These are phyloP conservation scores for Chamaea fasciata DNA, from an alignment of 2,113 vertebrate genomes.

Conservation along the genomic window DNA sequence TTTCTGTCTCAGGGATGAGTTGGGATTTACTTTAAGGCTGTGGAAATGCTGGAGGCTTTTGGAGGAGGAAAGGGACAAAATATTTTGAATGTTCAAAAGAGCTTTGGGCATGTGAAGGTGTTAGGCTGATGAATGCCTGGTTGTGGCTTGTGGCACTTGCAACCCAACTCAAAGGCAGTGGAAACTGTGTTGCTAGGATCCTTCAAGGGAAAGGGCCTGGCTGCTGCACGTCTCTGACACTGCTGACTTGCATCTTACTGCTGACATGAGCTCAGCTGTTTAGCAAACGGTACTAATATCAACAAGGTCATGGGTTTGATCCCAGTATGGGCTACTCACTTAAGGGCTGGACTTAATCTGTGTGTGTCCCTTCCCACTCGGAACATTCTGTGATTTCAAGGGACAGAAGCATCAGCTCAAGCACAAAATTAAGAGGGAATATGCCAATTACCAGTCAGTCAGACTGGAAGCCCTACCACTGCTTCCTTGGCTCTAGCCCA, in stretches of 20 bases:
- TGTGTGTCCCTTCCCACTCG: neutral
- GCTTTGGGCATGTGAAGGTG: neutral
- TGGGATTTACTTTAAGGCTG: neutral
- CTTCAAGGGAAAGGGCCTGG: neutral
- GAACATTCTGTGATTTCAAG: neutral
- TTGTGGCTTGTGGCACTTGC: constrained; percentile 7
- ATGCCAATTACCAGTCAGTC: neutral
- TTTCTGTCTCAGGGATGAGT: neutral
- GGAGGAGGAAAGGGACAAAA: neutral
- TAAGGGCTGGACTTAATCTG: neutral
- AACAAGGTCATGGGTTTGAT: neutral
- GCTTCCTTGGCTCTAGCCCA: neutral
- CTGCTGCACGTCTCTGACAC: neutral
- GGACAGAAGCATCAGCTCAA: neutral
- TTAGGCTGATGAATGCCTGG: neutral
- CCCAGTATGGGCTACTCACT: neutral
- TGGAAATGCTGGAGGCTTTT: neutral
- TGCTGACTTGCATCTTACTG: neutral
- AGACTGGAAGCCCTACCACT: neutral
- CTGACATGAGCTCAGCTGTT: neutral
- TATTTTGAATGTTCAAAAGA: neutral
- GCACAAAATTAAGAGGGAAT: neutral
- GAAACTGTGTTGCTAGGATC: neutral
- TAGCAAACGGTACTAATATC: neutral
- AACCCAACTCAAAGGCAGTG: neutral